phyloP scores from a whole-genome alignment of 2,113 vertebrate genomes.

The Hydrochoerus hydrochaeris region DNA sequence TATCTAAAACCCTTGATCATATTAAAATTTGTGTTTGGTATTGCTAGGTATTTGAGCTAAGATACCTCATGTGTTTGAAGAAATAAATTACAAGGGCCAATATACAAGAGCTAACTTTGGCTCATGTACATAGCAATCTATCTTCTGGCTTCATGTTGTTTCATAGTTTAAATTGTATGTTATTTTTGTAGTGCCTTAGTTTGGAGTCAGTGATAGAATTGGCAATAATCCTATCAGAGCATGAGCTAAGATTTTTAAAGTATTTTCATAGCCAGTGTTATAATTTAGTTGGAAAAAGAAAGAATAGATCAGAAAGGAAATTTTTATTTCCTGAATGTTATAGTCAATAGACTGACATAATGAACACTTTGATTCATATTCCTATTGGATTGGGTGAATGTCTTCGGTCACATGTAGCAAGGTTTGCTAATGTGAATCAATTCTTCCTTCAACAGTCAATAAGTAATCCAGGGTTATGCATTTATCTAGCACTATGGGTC shows the following conservation, averaged over 20 bases:
- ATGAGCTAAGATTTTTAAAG: background rate
- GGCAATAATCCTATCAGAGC: background rate
- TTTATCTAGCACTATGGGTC: background rate
- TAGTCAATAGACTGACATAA: background rate
- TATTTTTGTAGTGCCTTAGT: background rate
- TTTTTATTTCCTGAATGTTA: background rate
- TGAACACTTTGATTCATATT: background rate
- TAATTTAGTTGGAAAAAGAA: background rate
- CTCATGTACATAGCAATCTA: no score
- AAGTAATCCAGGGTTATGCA: background rate
- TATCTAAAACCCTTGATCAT: no score
- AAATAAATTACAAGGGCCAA: no score
- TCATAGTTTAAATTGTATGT: background rate
- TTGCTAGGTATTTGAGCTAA: no score
- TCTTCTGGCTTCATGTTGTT: background rate
- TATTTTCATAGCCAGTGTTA: background rate
- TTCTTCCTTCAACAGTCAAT: background rate
- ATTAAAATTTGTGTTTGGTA: no score
- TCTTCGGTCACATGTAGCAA: background rate
- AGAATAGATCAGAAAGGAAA: background rate
- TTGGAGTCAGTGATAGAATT: background rate
- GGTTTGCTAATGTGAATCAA: background rate
- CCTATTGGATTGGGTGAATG: background rate
- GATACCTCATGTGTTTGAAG: no score
- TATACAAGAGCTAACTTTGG: no score